Evolutionary conservation across 2,797 vertebrate genomes (phyloP).

Genomic region (Hyperoplus immaculatus): DNA sequence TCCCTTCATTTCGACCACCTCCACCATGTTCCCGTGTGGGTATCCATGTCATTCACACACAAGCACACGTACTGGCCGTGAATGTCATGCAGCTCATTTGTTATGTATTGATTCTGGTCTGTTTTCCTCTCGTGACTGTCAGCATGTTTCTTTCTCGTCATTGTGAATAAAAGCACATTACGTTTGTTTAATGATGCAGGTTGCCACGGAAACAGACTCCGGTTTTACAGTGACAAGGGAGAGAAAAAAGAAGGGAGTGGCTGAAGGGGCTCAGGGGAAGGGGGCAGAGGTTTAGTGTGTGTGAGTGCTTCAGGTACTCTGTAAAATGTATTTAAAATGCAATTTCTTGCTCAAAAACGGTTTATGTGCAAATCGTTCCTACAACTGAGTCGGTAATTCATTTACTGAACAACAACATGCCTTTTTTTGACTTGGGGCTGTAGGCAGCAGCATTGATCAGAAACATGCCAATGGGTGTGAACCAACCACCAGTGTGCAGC

Average conservation of each 20-base stretch:
- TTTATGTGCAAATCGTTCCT: constrained; percentile 9
- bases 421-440: constrained; percentile 26
- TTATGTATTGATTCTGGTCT: constrained; percentile 37
- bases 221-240: constrained; percentile 50
- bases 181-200: constrained; percentile 80
- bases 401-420: constrained; percentile 23
- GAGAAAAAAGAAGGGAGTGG: constrained; percentile 55
- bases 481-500: constrained; percentile 43
- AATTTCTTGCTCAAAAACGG: constrained; percentile 11
- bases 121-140: constrained; percentile 50
- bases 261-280: constrained; percentile 35
- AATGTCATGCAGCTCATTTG: constrained; percentile 30
- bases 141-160: constrained; percentile 57
- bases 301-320: constrained; percentile 25
- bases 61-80: background rate
- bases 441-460: constrained; percentile 56
- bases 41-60: background rate
- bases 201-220: constrained; percentile 83
- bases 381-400: constrained; percentile 27
- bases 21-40: background rate
- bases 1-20: constrained; percentile 6
- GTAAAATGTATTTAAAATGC: constrained; percentile 33
- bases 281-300: constrained; percentile 43
- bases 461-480: constrained; percentile 63
- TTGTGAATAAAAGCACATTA: constrained; percentile 62